A percentile compares a stretch with the other conserved stretches of the same genome.
Evolutionary conservation across 1,140 invertebrate genomes (phyloP).

Genomic region (Drosophila tsacasi): DNA sequence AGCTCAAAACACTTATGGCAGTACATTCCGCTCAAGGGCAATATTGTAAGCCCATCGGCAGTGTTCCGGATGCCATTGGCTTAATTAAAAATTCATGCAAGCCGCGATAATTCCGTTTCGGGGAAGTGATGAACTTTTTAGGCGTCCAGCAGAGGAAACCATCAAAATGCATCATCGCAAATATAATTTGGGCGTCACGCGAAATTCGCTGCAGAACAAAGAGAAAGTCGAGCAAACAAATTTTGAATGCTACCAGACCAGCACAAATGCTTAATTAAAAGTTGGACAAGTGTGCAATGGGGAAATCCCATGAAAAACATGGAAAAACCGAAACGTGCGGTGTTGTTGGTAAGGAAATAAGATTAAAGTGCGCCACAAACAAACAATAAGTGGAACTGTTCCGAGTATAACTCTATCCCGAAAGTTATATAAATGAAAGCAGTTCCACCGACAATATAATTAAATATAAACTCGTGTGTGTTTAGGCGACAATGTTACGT

Average conservation of each 20-base stretch:
- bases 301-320: conserved; percentile 27
- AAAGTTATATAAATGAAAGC: conserved; percentile 42
- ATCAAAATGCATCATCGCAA: conserved; percentile 46
- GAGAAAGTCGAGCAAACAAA: conserved; percentile 43
- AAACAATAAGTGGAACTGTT: conserved; percentile 35
- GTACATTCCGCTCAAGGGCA: conserved; percentile 10
- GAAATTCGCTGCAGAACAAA: conserved; percentile 23
- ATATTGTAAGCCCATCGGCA: conserved; percentile 23
- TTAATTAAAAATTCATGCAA: conserved; percentile 51
- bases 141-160: conserved; percentile 8
- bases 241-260: conserved; percentile 31
- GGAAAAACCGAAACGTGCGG: conserved; percentile 22
- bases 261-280: conserved; percentile 69
- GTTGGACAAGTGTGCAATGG: conserved; percentile 40
- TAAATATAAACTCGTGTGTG: conserved; percentile 60
- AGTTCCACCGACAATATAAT: conserved; percentile 51
- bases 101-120: conserved; percentile 19
- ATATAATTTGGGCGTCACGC: conserved; percentile 47
- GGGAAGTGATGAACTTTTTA: conserved; percentile 15
- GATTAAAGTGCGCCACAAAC: conserved; percentile 43
- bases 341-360: conserved; percentile 25
- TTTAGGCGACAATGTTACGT: conserved; percentile 48
- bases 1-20: conserved; percentile 14
- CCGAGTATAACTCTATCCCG: conserved; percentile 17
- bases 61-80: not conserved